Evolutionary conservation across 2,888 invertebrate genomes (phyloP), one percentile per base, ranked within the genome.

Genomic region (Patella depressa): DNA sequence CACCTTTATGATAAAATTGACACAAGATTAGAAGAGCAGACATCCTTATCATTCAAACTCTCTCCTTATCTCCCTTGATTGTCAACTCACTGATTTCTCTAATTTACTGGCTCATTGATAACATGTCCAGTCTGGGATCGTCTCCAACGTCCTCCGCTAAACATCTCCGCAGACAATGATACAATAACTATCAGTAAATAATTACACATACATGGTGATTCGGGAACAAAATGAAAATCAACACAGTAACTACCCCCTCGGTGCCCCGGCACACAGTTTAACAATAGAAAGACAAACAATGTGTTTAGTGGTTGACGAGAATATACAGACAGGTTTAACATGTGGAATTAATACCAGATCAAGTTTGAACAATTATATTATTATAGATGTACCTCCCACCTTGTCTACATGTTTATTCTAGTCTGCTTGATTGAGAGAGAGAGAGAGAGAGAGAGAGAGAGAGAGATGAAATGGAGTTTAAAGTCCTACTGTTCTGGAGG

Each of bases 1-100:
- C 65, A 65, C 65, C 65, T 65, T 65, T 65, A 65, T 65, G 65
- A 65, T 65, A 65, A 65, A 65, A 19, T 65, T 65, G 65, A 65
- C 65, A 65, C 24, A 24, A 24, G 65, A 65, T 65, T 24, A 65
- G 65, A 17, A 19, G 19, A 24, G 65, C 65, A 65, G 65, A 65
- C 65, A 24, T 19, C 24, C 65, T 65, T 65, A 65, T 65, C 65
- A 24, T 65, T 19, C 65, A 19, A 24, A 19, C 65, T 24, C 24
- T 65, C 24, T 65, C 24, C 65, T 65, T 65, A 65, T 65, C 65
- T 24, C 11, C 65, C 19, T 65, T 65, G 45, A 65, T 65, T 65
- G 65, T 65, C 65, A 65, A 24, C 65, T 65, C 65, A 24, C 24
- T 24, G 24, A 24, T 65, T 65, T 24, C 24, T 24, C 65, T 24